Evolutionary conservation across 2,113 vertebrate species (phyloP).

Genomic region (Chinchilla lanigera): DNA sequence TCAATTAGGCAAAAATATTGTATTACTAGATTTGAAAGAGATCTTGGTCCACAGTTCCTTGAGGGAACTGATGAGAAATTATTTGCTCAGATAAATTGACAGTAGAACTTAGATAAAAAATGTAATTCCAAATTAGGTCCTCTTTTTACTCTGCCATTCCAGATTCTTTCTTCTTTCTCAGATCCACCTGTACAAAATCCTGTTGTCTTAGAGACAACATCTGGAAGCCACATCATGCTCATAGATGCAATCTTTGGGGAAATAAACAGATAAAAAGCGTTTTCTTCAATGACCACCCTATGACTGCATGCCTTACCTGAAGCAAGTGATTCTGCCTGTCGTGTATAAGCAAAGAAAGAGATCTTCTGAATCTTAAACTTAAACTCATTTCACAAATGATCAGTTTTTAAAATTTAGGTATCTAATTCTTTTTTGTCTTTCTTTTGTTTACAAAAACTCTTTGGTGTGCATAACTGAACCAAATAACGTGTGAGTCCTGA

Average conservation of each 20-base stretch:
- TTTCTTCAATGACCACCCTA: neutral
- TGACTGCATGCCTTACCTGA: neutral
- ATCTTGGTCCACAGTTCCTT: neutral
- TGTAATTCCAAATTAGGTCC: neutral
- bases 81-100: neutral
- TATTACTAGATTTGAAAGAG: neutral
- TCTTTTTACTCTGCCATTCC: too few relatives aligned
- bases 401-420: neutral
- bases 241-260: neutral
- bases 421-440: neutral
- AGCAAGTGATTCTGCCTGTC: neutral
- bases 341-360: neutral
- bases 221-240: neutral
- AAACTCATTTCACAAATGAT: neutral
- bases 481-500: neutral
- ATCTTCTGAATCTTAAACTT: neutral
- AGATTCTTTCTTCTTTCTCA: neutral
- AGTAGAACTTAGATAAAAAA: neutral
- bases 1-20: neutral
- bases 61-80: neutral
- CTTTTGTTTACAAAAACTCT: neutral
- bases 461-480: neutral
- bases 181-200: neutral
- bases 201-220: neutral
- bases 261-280: neutral